Evolutionary conservation across 2,797 vertebrate genomes (phyloP).

Genomic region (Novumbra hubbsi): DNA sequence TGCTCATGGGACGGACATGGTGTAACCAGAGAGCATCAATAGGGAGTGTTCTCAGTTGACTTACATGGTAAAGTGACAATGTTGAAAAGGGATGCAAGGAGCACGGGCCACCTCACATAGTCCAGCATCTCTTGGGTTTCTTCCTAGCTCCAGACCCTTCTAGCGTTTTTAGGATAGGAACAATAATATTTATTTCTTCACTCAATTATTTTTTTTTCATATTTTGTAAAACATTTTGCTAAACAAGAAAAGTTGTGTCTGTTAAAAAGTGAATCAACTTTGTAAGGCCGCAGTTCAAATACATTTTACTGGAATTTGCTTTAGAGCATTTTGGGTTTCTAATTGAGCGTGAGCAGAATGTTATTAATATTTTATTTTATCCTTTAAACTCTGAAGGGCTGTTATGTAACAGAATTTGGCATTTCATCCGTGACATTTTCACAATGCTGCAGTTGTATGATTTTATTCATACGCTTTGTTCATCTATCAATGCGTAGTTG

Average conservation of each 20-base stretch:
- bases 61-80: too few species aligned
- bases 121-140: too few species aligned
- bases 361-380: not conserved
- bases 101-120: too few species aligned
- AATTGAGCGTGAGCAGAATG: not conserved
- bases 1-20: slow-evolving; percentile 23
- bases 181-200: too few species aligned
- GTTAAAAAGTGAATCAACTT: too few species aligned
- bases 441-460: not conserved
- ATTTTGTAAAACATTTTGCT: too few species aligned
- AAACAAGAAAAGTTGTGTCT: too few species aligned
- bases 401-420: not conserved
- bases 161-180: too few species aligned
- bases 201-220: too few species aligned
- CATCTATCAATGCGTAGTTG: not conserved
- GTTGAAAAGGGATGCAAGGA: too few species aligned
- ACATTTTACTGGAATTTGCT: not conserved
- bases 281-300: not conserved
- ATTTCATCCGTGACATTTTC: not conserved
- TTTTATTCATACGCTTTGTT: not conserved
- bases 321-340: not conserved
- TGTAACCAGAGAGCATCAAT: slow-evolving; percentile 42
- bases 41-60: too few species aligned
- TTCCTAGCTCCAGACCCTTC: too few species aligned
- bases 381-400: not conserved